Conservation (phyloP, 2,797 vertebrate species). For the Danio choprae region DNA sequence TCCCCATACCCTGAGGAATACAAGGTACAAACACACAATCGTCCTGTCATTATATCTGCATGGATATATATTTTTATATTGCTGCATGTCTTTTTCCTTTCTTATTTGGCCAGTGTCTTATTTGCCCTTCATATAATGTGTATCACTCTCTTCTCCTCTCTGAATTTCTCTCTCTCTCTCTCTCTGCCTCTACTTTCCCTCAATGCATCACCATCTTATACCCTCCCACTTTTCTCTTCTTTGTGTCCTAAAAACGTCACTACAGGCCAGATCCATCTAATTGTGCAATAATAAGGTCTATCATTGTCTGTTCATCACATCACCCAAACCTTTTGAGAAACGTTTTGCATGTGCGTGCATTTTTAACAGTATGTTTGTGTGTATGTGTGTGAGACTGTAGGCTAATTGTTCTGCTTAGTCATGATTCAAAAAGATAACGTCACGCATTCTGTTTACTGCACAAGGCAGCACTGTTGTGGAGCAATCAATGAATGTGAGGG, state of each 20-base stretch:
- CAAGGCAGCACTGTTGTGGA: slow-evolving; percentile 46
- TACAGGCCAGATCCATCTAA: background rate
- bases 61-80: background rate
- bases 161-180: background rate
- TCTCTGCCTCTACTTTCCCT: background rate
- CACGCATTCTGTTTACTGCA: slow-evolving; percentile 41
- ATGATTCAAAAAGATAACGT: slow-evolving; percentile 56
- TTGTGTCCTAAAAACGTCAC: slow-evolving; percentile 42
- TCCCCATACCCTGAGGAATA: no score
- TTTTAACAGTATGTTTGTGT: slow-evolving; percentile 4
- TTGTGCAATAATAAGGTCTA: background rate
- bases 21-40: background rate
- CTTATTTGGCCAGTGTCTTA: background rate
- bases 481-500: background rate
- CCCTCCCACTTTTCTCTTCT: slow-evolving; percentile 7
- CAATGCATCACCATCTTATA: slow-evolving; percentile 8
- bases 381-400: slow-evolving; percentile 12
- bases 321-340: slow-evolving; percentile 2
- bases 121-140: background rate
- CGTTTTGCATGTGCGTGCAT: slow-evolving; percentile 9
- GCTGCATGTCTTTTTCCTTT: background rate
- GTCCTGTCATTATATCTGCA: background rate
- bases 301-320: background rate
- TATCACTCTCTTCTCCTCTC: background rate
- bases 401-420: slow-evolving; percentile 56